Percentiles rank a stretch among this genome's conserved stretches.
Evolutionary conservation across 2,113 vertebrate species (phyloP).

Genomic region (Nipponia nippon): DNA sequence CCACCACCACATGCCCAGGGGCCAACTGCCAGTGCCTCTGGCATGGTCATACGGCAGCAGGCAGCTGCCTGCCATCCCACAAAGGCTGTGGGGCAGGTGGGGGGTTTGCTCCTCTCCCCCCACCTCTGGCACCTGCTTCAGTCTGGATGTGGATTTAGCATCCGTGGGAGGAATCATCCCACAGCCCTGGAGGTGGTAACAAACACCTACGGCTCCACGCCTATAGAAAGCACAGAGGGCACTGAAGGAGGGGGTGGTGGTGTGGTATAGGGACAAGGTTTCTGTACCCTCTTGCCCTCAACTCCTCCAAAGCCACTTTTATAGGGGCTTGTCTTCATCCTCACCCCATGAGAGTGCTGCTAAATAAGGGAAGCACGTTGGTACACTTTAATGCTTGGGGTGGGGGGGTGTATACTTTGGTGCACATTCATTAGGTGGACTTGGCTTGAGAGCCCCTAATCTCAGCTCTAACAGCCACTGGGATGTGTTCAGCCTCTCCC

Average conservation of each 20-base stretch:
- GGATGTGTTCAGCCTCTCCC: not conserved
- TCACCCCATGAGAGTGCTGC: not conserved
- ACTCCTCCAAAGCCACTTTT: not conserved
- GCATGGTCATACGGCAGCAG: not conserved
- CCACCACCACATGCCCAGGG: rapidly evolving
- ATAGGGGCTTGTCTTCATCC: not conserved
- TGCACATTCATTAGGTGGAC: not conserved
- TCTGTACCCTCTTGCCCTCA: not conserved
- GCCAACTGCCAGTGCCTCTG: not conserved
- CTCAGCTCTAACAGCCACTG: not conserved
- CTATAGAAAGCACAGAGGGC: not conserved
- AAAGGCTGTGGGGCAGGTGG: not conserved
- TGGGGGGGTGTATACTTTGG: not conserved
- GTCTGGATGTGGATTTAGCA: not conserved
- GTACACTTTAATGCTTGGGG: not conserved
- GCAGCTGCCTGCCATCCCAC: not conserved
- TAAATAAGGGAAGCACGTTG: not conserved
- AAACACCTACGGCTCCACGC: not conserved
- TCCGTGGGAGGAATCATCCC: not conserved
- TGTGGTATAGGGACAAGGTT: not conserved
- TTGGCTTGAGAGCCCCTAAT: not conserved
- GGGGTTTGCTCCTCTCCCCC: not conserved
- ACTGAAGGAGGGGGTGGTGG: not conserved
- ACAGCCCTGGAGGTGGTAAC: not conserved
- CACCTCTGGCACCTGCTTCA: not conserved